Percentiles rank a stretch among this genome's conserved stretches.
Conservation (phyloP, 2,888 invertebrate species). For the Autographa gamma region DNA sequence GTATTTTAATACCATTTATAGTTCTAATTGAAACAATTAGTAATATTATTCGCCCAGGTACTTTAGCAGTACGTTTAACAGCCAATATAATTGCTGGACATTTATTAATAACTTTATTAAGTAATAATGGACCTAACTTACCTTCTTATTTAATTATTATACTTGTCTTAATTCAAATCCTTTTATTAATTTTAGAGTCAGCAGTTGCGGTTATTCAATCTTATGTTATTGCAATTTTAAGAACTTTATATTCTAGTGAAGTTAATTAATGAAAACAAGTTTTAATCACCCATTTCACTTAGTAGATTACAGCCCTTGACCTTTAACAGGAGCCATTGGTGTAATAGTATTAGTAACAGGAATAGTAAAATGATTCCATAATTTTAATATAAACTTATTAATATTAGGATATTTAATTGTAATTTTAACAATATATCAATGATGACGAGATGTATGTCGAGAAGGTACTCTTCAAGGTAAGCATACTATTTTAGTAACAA, state of each 20-base stretch:
- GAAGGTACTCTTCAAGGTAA: too few species aligned
- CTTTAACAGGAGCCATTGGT: conserved; percentile 89
- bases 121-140: conserved; percentile 72
- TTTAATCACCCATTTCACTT: conserved; percentile 91
- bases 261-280: conserved; percentile 88
- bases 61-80: conserved; percentile 91
- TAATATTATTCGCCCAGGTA: conserved; percentile 92
- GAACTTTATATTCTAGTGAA: conserved; percentile 91
- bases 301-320: conserved; percentile 91
- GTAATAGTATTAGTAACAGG: conserved; percentile 88
- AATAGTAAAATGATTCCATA: conserved; percentile 90
- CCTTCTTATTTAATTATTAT: conserved; percentile 69
- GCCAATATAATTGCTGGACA: conserved; percentile 95
- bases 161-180: conserved; percentile 83
- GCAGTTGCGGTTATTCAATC: conserved; percentile 91
- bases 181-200: conserved; percentile 88
- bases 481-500: too few species aligned
- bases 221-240: conserved; percentile 91
- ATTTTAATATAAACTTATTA: conserved; percentile 86
- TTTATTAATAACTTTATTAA: conserved; percentile 90
- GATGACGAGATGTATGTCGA: too few species aligned
- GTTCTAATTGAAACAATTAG: conserved; percentile 93
- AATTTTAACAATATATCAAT: too few species aligned
- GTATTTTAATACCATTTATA: conserved; percentile 91
- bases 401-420: conserved; percentile 83